Evolutionary conservation across 2,113 vertebrate species (phyloP).

Genomic region (Prietella phreatophila): DNA sequence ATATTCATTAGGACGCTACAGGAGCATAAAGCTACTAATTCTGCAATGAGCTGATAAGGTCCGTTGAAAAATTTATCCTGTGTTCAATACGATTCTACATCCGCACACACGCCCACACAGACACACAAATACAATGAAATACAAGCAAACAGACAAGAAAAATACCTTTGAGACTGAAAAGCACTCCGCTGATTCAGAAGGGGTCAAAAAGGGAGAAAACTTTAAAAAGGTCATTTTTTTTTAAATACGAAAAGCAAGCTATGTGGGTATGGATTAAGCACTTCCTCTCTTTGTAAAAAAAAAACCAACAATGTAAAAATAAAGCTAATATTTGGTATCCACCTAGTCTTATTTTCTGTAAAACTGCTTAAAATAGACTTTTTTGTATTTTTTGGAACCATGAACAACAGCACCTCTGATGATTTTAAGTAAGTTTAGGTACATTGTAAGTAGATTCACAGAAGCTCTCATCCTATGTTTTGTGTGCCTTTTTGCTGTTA

Average conservation of each 20-base stretch:
- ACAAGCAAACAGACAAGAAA: neutral
- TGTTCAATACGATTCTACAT: conserved; percentile 4
- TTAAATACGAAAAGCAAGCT: neutral
- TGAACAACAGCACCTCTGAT: neutral
- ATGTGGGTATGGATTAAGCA: neutral
- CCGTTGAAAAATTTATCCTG: neutral
- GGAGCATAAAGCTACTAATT: conserved; percentile 21
- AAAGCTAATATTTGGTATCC: neutral
- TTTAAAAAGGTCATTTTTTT: neutral
- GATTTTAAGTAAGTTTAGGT: neutral
- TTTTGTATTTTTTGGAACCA: neutral
- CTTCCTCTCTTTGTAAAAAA: neutral
- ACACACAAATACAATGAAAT: neutral
- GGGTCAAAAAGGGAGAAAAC: neutral
- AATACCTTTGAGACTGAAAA: neutral
- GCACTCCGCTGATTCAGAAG: neutral
- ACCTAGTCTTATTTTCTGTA: neutral
- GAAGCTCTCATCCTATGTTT: neutral
- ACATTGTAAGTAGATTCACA: neutral
- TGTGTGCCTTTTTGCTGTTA: neutral
- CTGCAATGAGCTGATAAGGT: conserved; percentile 32
- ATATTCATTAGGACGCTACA: conserved; percentile 36
- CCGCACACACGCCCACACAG: neutral
- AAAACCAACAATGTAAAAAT: neutral
- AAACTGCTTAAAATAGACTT: neutral